Evolutionary conservation across 2,113 vertebrate genomes (phyloP), one percentile per base, ranked within the genome.

Genomic region (Gasterosteus nipponicus): DNA sequence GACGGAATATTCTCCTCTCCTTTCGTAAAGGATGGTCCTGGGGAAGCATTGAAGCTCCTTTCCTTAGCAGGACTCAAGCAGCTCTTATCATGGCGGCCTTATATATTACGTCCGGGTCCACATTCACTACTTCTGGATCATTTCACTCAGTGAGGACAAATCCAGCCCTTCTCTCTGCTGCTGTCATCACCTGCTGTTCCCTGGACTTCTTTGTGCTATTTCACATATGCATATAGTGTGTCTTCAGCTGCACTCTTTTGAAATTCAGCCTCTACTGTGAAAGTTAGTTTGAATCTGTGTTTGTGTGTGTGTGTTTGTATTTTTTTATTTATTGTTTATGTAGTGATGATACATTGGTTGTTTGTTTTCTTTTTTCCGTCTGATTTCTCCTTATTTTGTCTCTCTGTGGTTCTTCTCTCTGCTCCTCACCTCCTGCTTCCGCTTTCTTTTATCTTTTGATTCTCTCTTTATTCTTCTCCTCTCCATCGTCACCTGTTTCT

Each of bases 301-400:
- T 5, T 38, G 35, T 38, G 35, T 38, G 35, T 38, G 35, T 38
- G 35, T 38, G 5, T 18, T 19, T 79, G 51, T 74, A 44, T 26
- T 82, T 78, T 61, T 29, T 39, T 69, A 78, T 65, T 72, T 59
- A 76, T 71, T 77, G 66, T 69, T 18, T 19, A 39, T 80, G 16
- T 39, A 62, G 19, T 63, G 62, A 58, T 64, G 73, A 59, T 66
- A 29, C 41, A 75, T 16, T 61, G 18, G 1, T 47, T 47, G 6
- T 18, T 47, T 47, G 5, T 47, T 16, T 66, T 66, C 51, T 42
- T 66, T 64, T 51, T 75, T 39, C 42, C 14, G 3, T 15, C 42
- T 26, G 22, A 38, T 38, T 19, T 16, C 46, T 16, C 5, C 14
- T 18, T 47, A 59, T 29, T 82, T n/a, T 22, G 10, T 53, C 10